Evolutionary conservation across 1,140 invertebrate genomes (phyloP).

Genomic region (Drosophila bocqueti): DNA sequence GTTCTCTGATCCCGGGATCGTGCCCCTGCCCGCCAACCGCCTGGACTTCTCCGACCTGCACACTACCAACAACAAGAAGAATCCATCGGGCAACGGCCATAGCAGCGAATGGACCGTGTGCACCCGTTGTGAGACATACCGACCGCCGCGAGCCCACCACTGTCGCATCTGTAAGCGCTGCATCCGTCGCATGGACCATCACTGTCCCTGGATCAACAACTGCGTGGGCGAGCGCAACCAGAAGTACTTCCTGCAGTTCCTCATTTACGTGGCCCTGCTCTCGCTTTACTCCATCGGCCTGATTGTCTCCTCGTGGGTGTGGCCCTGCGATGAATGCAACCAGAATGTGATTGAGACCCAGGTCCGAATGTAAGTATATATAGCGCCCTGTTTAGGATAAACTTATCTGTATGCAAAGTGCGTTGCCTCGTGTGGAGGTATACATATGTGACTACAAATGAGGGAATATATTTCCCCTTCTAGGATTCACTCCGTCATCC

Average conservation of each 20-base stretch:
- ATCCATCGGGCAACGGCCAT: constrained; percentile 68
- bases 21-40: constrained; percentile 92
- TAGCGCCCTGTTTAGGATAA: background rate
- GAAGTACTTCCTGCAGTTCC: constrained; percentile 97
- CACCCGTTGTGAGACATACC: constrained; percentile 92
- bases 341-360: constrained; percentile 90
- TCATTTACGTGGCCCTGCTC: constrained; percentile 91
- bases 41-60: constrained; percentile 95
- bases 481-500: constrained; percentile 93
- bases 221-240: constrained; percentile 97
- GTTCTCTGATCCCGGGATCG: constrained; percentile 94
- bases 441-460: background rate
- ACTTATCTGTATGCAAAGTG: constrained; percentile 1
- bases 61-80: constrained; percentile 86
- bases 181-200: constrained; percentile 95
- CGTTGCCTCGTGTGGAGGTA: background rate
- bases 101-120: constrained; percentile 94
- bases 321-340: constrained; percentile 90
- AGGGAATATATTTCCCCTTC: background rate
- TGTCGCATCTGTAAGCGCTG: constrained; percentile 95
- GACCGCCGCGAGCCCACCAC: constrained; percentile 94
- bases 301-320: constrained; percentile 91
- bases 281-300: constrained; percentile 90
- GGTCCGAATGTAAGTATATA: constrained; percentile 90
- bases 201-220: constrained; percentile 95